These are phyloP conservation scores for Probosciger aterrimus DNA, from an alignment of 2,113 vertebrate genomes.

Conservation along the genomic window DNA sequence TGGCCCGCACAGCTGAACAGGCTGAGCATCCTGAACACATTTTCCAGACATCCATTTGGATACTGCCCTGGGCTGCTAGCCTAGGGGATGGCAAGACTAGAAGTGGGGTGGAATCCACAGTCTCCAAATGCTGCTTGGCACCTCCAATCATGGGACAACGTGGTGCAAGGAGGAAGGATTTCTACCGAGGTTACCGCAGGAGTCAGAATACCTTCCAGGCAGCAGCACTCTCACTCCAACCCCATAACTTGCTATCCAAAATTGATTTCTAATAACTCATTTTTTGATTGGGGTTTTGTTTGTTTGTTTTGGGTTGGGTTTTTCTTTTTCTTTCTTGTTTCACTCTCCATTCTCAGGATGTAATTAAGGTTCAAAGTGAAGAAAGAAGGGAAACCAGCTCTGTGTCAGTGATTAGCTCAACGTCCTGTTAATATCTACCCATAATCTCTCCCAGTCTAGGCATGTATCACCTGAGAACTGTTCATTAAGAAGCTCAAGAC, in stretches of 20 bases:
- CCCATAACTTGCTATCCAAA: background rate
- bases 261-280: background rate
- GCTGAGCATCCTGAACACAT: background rate
- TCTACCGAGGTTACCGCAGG: background rate
- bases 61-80: background rate
- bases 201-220: background rate
- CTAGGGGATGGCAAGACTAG: background rate
- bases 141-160: background rate
- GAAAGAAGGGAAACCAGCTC: background rate
- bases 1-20: fast-evolving
- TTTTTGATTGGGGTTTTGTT: background rate
- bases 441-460: slow-evolving; percentile 14
- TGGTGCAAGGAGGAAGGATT: background rate
- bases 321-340: background rate
- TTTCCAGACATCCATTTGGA: background rate
- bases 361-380: slow-evolving; percentile 21
- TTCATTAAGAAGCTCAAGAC: background rate
- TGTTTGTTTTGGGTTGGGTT: background rate
- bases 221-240: background rate
- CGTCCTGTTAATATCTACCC: background rate
- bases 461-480: background rate
- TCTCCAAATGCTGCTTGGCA: background rate
- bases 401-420: background rate
- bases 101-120: background rate
- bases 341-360: background rate